Evolutionary conservation across 2,888 invertebrate species (phyloP), one percentile per base, ranked within the genome.

Genomic region (Euplexia lucipara): DNA sequence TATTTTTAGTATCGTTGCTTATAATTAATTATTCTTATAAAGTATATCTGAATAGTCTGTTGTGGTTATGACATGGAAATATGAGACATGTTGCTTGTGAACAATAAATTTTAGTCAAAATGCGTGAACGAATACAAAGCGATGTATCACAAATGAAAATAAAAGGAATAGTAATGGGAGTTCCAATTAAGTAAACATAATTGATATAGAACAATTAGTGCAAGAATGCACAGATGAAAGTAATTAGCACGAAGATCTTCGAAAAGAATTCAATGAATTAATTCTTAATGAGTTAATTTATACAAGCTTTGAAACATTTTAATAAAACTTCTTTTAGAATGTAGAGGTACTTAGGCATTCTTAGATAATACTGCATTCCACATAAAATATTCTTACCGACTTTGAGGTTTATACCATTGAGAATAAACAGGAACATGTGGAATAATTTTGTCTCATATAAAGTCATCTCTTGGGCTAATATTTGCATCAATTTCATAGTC

Each of bases 1-100:
- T 83, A 83, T 83, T 84, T 71, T 87, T 69, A 62, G 56, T 79
- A 77, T 73, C 49, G 49, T 53, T 14, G 54, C 47, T 59, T 45
- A 35, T 76, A 60, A 81, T 81, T 82, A 80, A 81, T 75, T 62
- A 70, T 56, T 75, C 53, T 53, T 73, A 41, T 61, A 68, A 61
- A 65, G 22, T 37, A 16, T 52, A 54, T 67, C 14, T 72, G 68
- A 72, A 72, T 65, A 18, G 42, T 18, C 41, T 53, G 71, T 74
- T 77, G 70, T 70, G 8, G 10, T 45, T 6, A n/a, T 32, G 47
- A 45, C 42, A 45, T 37, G 32, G 6, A 58, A 34, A 35, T 41
- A 41, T 52, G 8, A 32, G 16, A 48, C 20, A 22, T 12, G 14
- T 26, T 49, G 10, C 16, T 34, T 8, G 45, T 52, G 10, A 67